Evolutionary conservation across 2,888 invertebrate genomes (phyloP).

Genomic region (Scaptomyza reducta): DNA sequence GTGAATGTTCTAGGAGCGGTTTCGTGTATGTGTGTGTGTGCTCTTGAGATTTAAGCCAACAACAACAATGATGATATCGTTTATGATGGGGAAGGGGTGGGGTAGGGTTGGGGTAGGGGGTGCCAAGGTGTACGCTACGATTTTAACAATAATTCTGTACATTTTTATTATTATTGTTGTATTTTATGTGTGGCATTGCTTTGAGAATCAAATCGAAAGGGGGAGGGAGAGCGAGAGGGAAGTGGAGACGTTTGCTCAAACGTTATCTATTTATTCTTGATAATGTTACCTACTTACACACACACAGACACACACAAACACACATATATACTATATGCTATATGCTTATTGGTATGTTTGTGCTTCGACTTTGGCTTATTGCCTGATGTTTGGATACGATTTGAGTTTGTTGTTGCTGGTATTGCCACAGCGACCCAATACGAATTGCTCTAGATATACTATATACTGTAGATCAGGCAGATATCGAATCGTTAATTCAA

Average conservation of each 20-base stretch:
- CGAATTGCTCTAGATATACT: not conserved
- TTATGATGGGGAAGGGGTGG: not conserved
- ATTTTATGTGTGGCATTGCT: slow-evolving; percentile 50
- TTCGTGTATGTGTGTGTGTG: slow-evolving; percentile 34
- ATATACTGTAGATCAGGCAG: slow-evolving; percentile 1
- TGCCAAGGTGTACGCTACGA: slow-evolving; percentile 20
- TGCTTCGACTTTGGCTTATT: slow-evolving; percentile 66
- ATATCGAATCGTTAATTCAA: slow-evolving; percentile 20
- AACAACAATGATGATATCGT: slow-evolving; percentile 28
- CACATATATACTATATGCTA: too few relatives aligned
- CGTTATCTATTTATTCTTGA: slow-evolving; percentile 70
- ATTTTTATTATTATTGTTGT: slow-evolving; percentile 5
- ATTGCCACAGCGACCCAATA: slow-evolving; percentile 16
- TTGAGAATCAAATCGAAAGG: slow-evolving; percentile 55
- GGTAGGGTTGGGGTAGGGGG: not conserved
- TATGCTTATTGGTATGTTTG: not conserved
- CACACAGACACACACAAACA: slow-evolving; percentile 4
- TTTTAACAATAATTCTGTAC: slow-evolving; percentile 12
- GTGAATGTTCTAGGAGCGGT: not conserved
- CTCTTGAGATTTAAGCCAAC: slow-evolving; percentile 66
- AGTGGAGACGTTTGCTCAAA: slow-evolving; percentile 49
- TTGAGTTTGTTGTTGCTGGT: slow-evolving; percentile 43
- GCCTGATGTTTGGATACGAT: slow-evolving; percentile 53
- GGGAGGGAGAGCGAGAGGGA: not conserved
- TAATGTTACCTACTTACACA: slow-evolving; percentile 60